Conservation (phyloP, 2,888 invertebrate genomes). For the Caenorhabditis imperialis region DNA sequence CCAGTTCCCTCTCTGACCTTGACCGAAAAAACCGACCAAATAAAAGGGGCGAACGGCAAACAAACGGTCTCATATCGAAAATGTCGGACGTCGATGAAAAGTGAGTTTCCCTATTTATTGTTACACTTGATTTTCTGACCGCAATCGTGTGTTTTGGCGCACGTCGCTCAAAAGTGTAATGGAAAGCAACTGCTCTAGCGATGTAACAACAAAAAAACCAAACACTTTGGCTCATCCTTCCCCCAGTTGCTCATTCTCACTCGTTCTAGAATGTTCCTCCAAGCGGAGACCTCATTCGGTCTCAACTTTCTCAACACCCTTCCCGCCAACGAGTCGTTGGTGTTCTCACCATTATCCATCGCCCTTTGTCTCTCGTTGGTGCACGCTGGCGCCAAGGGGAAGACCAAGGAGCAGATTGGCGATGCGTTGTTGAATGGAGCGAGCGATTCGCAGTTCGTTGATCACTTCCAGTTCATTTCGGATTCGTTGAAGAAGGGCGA, state of each 20-base stretch:
- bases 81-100: conserved; percentile 1
- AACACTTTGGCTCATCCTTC: too few relatives aligned
- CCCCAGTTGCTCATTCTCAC: too few relatives aligned
- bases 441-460: conserved; percentile 51
- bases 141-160: background rate
- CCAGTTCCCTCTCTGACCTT: too few relatives aligned
- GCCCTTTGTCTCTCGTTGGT: conserved; percentile 38
- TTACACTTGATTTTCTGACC: background rate
- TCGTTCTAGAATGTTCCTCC: background rate
- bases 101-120: background rate
- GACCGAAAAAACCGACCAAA: too few relatives aligned
- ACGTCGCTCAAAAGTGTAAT: background rate
- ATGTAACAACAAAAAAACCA: too few relatives aligned
- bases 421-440: conserved; percentile 32
- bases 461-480: conserved; percentile 43
- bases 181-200: too few relatives aligned
- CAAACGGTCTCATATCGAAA: too few relatives aligned
- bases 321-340: conserved; percentile 31
- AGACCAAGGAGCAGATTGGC: conserved; percentile 23
- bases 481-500: conserved; percentile 15
- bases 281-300: conserved; percentile 48
- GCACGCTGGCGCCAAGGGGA: conserved; percentile 38
- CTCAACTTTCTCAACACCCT: conserved; percentile 39
- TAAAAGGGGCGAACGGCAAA: too few relatives aligned
- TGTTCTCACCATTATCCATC: conserved; percentile 46